Percentiles rank a stretch among this genome's conserved stretches.
These are phyloP conservation scores for Mastomys natalensis DNA, from an alignment of 2,113 vertebrate genomes.

Conservation along the genomic window DNA sequence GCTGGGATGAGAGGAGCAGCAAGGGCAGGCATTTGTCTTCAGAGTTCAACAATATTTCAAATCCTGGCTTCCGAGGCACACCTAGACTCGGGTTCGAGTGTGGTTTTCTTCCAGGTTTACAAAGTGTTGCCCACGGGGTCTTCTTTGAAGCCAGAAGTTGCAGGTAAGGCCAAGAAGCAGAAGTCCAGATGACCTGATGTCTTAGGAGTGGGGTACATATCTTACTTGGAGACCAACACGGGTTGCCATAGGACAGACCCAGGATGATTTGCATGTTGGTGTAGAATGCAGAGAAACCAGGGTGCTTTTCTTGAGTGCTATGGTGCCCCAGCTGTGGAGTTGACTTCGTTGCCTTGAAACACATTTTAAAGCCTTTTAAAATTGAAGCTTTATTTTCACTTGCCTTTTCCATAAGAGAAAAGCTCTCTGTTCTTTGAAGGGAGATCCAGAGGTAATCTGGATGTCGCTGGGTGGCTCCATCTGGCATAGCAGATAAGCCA, in stretches of 20 bases:
- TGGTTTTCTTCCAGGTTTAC: slow-evolving; percentile 57
- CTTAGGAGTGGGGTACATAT: slow-evolving; percentile 62
- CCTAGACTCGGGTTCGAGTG: not conserved
- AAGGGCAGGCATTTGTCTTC: not conserved
- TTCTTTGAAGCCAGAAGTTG: slow-evolving; percentile 9
- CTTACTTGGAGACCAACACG: slow-evolving; percentile 65
- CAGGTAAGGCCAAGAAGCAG: slow-evolving; percentile 42
- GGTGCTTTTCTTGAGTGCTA: not conserved
- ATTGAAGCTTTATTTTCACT: slow-evolving; percentile 58
- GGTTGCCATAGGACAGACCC: slow-evolving; percentile 47
- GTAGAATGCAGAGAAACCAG: not conserved
- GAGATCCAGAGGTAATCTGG: slow-evolving; percentile 29
- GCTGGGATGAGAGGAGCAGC: not conserved
- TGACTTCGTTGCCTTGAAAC: not conserved
- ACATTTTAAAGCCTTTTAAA: slow-evolving; percentile 57
- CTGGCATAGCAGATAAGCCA: slow-evolving; percentile 24
- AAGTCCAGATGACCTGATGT: slow-evolving; percentile 75
- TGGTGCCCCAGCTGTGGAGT: not conserved
- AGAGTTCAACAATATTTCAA: not conserved
- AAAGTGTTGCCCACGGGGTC: slow-evolving; percentile 51
- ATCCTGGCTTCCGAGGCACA: not conserved
- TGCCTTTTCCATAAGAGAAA: slow-evolving; percentile 38
- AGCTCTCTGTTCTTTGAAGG: slow-evolving; percentile 44
- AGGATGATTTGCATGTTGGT: not conserved
- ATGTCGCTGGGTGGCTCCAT: slow-evolving; percentile 17